Percentiles rank a stretch among this genome's conserved stretches.
phyloP scores from a whole-genome alignment of 2,113 vertebrate species.

The Solea senegalensis region DNA sequence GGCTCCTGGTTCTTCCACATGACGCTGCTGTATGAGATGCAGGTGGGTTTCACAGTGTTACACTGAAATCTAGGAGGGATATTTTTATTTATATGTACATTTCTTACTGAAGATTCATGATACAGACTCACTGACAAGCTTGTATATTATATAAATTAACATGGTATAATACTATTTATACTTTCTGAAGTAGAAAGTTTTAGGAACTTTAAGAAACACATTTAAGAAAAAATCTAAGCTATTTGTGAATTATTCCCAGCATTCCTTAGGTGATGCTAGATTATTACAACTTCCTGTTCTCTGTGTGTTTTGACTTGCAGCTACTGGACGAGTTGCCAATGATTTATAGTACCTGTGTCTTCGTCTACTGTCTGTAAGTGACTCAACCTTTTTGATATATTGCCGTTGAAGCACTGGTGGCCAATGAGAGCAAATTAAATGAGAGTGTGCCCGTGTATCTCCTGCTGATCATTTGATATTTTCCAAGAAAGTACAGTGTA shows the following conservation, averaged over 20 bases:
- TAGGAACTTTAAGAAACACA: too few species aligned
- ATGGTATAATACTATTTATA: too few species aligned
- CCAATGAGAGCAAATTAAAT: neutral
- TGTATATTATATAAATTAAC: too few species aligned
- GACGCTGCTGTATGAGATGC: constrained; percentile 99
- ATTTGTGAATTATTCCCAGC: too few species aligned
- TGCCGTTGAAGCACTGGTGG: neutral
- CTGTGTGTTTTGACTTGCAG: constrained; percentile 76
- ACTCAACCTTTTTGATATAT: constrained; percentile 15
- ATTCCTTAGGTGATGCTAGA: neutral
- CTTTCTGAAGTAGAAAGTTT: too few species aligned
- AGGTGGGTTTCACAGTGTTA: constrained; percentile 82
- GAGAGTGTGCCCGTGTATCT: neutral
- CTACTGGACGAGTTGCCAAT: constrained; percentile 97
- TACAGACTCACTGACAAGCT: too few species aligned
- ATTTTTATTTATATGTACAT: neutral
- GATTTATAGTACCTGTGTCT: constrained; percentile 98
- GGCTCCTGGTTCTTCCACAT: constrained; percentile 99
- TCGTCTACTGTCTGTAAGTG: constrained; percentile 99
- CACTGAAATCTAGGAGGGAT: neutral
- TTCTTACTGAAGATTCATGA: neutral
- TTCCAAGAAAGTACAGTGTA: too few species aligned
- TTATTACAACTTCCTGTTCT: constrained; percentile 1
- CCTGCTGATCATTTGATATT: neutral
- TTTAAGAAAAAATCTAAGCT: too few species aligned